Conservation (phyloP, 2,888 invertebrate genomes). For the Heliconius aoede region DNA sequence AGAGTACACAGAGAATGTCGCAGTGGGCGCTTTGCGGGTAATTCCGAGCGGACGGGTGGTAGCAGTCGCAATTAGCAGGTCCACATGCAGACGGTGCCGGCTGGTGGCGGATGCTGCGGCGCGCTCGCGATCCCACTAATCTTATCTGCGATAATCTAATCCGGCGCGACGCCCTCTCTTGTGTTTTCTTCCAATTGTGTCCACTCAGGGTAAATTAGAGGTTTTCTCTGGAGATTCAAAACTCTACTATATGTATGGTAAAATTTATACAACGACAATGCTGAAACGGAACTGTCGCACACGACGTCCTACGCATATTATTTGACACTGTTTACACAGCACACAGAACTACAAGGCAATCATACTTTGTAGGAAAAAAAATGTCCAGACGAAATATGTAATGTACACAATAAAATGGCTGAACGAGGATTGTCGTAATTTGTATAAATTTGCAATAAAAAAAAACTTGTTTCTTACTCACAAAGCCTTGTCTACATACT, state of each 20-base stretch:
- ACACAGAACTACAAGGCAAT: conserved; percentile 48
- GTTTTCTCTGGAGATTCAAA: conserved; percentile 73
- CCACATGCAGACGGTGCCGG: conserved; percentile 60
- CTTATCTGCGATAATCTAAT: conserved; percentile 81
- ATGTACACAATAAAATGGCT: conserved; percentile 8
- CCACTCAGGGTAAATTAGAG: conserved; percentile 81
- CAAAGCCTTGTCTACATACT: conserved; percentile 11
- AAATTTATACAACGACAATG: neutral
- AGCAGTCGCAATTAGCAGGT: conserved; percentile 69
- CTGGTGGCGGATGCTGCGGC: conserved; percentile 55
- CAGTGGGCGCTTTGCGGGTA: conserved; percentile 50
- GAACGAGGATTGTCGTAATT: conserved; percentile 16
- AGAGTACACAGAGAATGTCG: conserved; percentile 46
- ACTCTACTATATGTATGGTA: conserved; percentile 36
- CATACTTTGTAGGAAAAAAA: conserved; percentile 49
- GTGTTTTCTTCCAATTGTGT: conserved; percentile 83
- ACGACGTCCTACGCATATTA: neutral
- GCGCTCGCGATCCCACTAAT: conserved; percentile 70
- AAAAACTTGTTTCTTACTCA: conserved; percentile 12
- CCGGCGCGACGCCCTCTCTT: conserved; percentile 76
- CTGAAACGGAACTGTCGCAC: neutral
- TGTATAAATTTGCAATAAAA: conserved; percentile 23
- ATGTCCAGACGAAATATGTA: conserved; percentile 20
- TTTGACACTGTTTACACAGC: neutral
- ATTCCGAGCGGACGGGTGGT: conserved; percentile 47